A percentile compares a stretch with the other conserved stretches of the same genome.
Evolutionary conservation across 1,140 invertebrate genomes (phyloP).

Genomic region (silkworm (Bombyx mori)): DNA sequence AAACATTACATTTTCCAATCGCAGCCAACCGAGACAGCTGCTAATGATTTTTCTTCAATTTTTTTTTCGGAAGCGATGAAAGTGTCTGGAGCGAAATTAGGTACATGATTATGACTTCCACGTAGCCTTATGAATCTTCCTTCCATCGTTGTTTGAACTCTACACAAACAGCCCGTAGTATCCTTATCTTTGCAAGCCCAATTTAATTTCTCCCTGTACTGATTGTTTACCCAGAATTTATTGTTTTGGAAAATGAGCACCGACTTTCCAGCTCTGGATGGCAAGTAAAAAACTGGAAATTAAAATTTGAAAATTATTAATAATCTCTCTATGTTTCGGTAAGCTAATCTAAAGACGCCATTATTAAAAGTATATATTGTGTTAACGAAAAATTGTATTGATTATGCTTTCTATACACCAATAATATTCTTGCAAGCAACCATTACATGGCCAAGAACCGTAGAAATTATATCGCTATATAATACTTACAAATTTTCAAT

Average conservation of each 20-base stretch:
- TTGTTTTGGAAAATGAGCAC: slow-evolving; percentile 57
- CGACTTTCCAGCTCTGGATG: slow-evolving; percentile 60
- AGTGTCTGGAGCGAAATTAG: slow-evolving; percentile 53
- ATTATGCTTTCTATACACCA: no score
- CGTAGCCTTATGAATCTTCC: slow-evolving; percentile 52
- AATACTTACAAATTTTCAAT: no score
- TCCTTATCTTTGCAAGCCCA: slow-evolving; percentile 65
- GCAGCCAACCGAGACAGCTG: slow-evolving; percentile 6
- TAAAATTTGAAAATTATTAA: slow-evolving; percentile 10
- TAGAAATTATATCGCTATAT: no score
- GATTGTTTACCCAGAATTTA: slow-evolving; percentile 64
- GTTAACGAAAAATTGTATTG: no score
- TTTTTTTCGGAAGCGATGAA: slow-evolving; percentile 28
- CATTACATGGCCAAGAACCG: no score
- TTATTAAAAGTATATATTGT: no score
- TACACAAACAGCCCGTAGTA: slow-evolving; percentile 45
- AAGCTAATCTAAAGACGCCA: no score
- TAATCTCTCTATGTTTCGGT: no score
- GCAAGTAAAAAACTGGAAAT: slow-evolving; percentile 60
- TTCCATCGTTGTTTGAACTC: slow-evolving; percentile 55
- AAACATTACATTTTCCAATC: background rate
- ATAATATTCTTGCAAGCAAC: no score
- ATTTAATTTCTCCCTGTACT: slow-evolving; percentile 53
- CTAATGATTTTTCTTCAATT: slow-evolving; percentile 19
- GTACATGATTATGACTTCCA: slow-evolving; percentile 48